These are phyloP conservation scores for Panorpa germanica DNA, from an alignment of 2,888 invertebrate species.

Conservation along the genomic window DNA sequence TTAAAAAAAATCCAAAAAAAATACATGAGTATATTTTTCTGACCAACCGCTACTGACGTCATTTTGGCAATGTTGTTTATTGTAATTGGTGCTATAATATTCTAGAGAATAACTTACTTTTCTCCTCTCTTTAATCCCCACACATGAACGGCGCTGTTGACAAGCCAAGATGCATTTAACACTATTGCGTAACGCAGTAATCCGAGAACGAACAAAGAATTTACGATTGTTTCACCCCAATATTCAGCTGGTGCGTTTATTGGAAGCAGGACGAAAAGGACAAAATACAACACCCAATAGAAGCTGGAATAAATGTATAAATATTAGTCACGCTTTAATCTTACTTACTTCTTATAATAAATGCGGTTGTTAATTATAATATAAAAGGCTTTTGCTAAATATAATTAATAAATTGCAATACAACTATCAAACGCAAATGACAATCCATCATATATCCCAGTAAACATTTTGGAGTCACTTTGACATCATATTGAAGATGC, in stretches of 20 bases:
- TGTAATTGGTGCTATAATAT: conserved; percentile 14
- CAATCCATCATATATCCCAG: too few species aligned
- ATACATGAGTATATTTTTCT: too few species aligned
- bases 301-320: conserved; percentile 28
- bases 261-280: conserved; percentile 47
- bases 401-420: neutral
- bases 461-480: too few species aligned
- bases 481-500: too few species aligned
- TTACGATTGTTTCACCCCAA: conserved; percentile 48
- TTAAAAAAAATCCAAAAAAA: too few species aligned
- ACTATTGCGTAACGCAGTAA: conserved; percentile 46
- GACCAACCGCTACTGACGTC: neutral
- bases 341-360: too few species aligned
- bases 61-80: conserved; percentile 8
- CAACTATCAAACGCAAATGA: neutral
- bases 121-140: conserved; percentile 54
- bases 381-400: conserved; percentile 5
- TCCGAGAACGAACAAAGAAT: conserved; percentile 43
- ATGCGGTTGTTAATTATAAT: too few species aligned
- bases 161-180: conserved; percentile 45
- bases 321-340: conserved; percentile 1
- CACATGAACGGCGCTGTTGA: conserved; percentile 50
- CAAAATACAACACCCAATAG: conserved; percentile 44
- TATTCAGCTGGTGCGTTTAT: conserved; percentile 62
- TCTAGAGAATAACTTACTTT: conserved; percentile 35